Base-by-base conservation (phyloP, 1,140 invertebrate genomes). In the Calosoma granatense region DNA sequence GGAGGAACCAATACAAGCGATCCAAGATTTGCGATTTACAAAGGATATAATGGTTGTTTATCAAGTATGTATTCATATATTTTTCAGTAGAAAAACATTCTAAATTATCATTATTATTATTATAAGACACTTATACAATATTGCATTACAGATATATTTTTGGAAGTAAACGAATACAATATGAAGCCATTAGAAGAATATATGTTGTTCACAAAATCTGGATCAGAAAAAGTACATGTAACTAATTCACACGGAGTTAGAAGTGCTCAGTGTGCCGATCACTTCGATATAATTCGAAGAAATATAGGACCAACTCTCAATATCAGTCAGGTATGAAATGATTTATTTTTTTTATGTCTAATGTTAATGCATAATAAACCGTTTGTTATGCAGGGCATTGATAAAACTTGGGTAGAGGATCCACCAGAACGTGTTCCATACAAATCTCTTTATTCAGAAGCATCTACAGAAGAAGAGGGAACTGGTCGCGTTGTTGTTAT, bases 141-240 rank as follows among this genome's bases (percentile, higher is more conserved):
- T 59, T 56, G 17, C 17, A 61, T 68, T 70, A 17, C 70, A 90
- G 88, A 92, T 72, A 85, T 92, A 41, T 84, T 87, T 54, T 81
- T 91, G 59, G 82, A 86, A 70, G 82, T 92, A 55, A 90, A 90
- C 64, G 81, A 82, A 56, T 78, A 84, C 26, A 47, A 80, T 53
- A 90, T 91, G 87, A 89, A 88, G 64, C 88, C 89, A 2, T 69
- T 92, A 41, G 88, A 91, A 70, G 89, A 92, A 66, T 92, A 92
- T 67, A 91, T 92, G 88, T 72, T 90, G 3, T 91, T 89, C 68
- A 89, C 85, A 1, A 87, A 87, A 63, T 84, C 83, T 23, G 86
- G 84, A 51, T 81, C 85, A 52, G 87, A 90, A 66, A 86, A 86
- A 51, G 87, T 91, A 15, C 82, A 86, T 56, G 87, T 88, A 2